Base-by-base conservation (phyloP, 2,888 invertebrate genomes). In the Heliothis peltigera region DNA sequence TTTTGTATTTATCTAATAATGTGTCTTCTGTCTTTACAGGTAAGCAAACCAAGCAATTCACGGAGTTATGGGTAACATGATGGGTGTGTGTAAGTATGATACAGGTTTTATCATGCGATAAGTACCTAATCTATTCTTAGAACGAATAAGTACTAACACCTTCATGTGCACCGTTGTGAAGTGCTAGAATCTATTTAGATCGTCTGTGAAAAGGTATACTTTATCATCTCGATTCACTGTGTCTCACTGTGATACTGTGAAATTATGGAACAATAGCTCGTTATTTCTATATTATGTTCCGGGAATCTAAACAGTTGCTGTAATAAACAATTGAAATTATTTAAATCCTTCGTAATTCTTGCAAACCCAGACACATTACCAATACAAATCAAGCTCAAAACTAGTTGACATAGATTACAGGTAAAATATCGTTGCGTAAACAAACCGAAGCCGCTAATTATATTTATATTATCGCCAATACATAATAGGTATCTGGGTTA, bases 401-500 rank as follows among this genome's bases (percentile, higher is more conserved):
- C 28, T 18, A 21, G 10, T 22, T 25, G 7, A 53, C 25, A 42
- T 18, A 53, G 54, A 72, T 55, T 65, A 10, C 19, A 42, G 22
- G 15, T 42, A 35, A 55, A 47, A 44, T 55, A 69, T 54, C 52
- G 57, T 21, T 53, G 47, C 49, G 60, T 67, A 52, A 63, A 67
- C 67, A 77, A 44, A 67, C 58, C 42, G 17, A 62, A 63, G 53
- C 43, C 56, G 25, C 35, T n/a, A 18, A 25, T 64, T 43, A 51
- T 69, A 58, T 61, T 64, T 78, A 62, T 69, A 69, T 57, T 58
- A 67, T 21, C 78, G 56, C 10, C 54, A 59, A 71, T 75, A 68
- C 47, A 76, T 75, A 62, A 70, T 81, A 79, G 74, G 79, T 79
- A 88, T 88, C 79, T 89, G 85, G 89, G 89, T 87, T 89, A 88